Evolutionary conservation across 2,113 vertebrate genomes (phyloP).

Genomic region (Eurypyga helias): DNA sequence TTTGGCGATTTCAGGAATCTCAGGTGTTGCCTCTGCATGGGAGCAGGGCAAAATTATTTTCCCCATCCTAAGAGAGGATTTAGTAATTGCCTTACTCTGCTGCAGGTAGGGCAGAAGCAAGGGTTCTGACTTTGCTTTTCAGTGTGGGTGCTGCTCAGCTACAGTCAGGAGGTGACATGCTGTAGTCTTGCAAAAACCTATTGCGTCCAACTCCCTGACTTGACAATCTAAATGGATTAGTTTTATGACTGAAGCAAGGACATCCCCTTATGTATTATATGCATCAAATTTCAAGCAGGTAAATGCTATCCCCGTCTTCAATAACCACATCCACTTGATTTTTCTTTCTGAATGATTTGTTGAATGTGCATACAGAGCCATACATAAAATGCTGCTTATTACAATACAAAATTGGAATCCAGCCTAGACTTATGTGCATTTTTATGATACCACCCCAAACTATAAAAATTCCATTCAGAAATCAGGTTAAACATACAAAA

Average conservation of each 20-base stretch:
- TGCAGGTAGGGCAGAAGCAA: background rate
- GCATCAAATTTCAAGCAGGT: slow-evolving; percentile 64
- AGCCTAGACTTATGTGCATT: slow-evolving; percentile 52
- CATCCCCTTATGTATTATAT: slow-evolving; percentile 52
- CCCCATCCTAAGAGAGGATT: background rate
- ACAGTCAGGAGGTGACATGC: background rate
- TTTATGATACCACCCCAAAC: slow-evolving; percentile 48
- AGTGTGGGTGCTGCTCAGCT: background rate
- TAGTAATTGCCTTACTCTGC: background rate
- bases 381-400: slow-evolving; percentile 63
- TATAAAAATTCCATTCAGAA: slow-evolving; percentile 60
- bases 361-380: slow-evolving; percentile 23
- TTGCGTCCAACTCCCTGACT: background rate
- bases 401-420: slow-evolving; percentile 50
- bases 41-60: background rate
- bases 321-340: slow-evolving; percentile 62
- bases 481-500: slow-evolving; percentile 52
- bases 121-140: background rate
- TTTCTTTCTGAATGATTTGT: slow-evolving; percentile 63
- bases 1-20: background rate
- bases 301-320: slow-evolving; percentile 57
- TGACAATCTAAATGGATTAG: slow-evolving; percentile 59
- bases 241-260: slow-evolving; percentile 64
- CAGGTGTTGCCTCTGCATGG: background rate
- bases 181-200: background rate